phyloP scores from a whole-genome alignment of 2,888 invertebrate genomes.

The Sthenelais limicola region DNA sequence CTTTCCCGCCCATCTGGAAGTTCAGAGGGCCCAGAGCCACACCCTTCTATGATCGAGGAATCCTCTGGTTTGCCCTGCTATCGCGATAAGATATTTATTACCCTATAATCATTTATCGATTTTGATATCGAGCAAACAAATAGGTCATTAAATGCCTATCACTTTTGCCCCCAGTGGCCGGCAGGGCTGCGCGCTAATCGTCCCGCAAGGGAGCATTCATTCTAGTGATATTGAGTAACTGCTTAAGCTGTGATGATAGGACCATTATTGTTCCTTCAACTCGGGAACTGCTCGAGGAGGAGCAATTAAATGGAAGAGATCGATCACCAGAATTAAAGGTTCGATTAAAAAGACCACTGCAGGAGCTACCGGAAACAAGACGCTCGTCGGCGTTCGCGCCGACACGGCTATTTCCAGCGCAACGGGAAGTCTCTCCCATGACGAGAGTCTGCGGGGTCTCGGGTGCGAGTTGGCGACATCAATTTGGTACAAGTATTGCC shows the following conservation, averaged over 20 bases:
- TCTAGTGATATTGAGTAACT: conserved; percentile 35
- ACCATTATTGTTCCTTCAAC: conserved; percentile 29
- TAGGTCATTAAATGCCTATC: conserved; percentile 35
- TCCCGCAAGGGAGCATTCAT: neutral
- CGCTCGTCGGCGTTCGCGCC: too few relatives aligned
- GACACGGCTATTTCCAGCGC: conserved; percentile 28
- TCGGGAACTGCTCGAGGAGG: too few relatives aligned
- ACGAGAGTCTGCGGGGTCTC: neutral
- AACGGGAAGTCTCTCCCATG: conserved; percentile 1
- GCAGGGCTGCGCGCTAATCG: conserved; percentile 22
- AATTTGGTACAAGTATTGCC: neutral
- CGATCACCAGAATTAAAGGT: too few relatives aligned
- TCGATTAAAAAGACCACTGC: too few relatives aligned
- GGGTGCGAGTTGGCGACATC: conserved; percentile 21
- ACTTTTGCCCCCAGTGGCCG: conserved; percentile 20
- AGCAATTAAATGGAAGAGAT: too few relatives aligned
- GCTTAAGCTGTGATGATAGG: conserved; percentile 21
- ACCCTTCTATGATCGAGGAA: too few relatives aligned
- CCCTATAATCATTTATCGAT: conserved; percentile 38
- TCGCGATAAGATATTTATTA: conserved; percentile 27
- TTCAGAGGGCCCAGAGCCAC: neutral
- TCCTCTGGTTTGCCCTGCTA: too few relatives aligned
- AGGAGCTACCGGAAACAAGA: too few relatives aligned
- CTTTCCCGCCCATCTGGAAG: neutral
- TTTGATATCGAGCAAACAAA: conserved; percentile 22